These are phyloP conservation scores for Pandemis cinnamomeana DNA, from an alignment of 2,888 invertebrate species.

Conservation along the genomic window DNA sequence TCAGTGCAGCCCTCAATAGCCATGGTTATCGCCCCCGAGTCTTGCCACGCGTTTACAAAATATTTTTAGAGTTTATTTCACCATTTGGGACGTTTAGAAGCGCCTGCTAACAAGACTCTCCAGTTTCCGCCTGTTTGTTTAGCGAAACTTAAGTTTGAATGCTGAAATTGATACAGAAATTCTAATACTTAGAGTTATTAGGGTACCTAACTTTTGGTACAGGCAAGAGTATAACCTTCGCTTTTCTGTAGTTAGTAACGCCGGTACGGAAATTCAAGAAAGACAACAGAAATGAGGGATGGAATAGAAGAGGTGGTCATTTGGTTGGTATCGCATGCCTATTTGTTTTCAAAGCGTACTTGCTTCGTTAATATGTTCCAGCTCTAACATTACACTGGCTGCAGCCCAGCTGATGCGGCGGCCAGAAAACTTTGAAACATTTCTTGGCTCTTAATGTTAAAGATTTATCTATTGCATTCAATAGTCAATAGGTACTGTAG, in stretches of 20 bases:
- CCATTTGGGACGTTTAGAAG: background rate
- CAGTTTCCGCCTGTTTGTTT: background rate
- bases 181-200: no score
- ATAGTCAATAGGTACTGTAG: no score
- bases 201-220: no score
- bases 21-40: background rate
- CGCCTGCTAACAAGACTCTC: background rate
- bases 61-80: background rate
- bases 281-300: no score
- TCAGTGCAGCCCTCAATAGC: background rate
- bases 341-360: no score
- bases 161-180: no score
- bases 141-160: background rate
- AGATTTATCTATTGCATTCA: background rate
- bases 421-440: background rate
- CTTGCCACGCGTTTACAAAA: background rate
- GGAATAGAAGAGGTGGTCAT: no score
- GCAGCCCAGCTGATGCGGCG: background rate
- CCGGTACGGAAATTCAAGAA: no score
- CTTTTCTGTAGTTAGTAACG: no score
- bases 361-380: no score
- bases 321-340: no score
- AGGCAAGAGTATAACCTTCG: no score
- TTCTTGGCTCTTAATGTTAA: background rate
- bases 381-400: background rate